phyloP scores from a whole-genome alignment of 2,113 vertebrate genomes.

The Ardeotis arabs region DNA sequence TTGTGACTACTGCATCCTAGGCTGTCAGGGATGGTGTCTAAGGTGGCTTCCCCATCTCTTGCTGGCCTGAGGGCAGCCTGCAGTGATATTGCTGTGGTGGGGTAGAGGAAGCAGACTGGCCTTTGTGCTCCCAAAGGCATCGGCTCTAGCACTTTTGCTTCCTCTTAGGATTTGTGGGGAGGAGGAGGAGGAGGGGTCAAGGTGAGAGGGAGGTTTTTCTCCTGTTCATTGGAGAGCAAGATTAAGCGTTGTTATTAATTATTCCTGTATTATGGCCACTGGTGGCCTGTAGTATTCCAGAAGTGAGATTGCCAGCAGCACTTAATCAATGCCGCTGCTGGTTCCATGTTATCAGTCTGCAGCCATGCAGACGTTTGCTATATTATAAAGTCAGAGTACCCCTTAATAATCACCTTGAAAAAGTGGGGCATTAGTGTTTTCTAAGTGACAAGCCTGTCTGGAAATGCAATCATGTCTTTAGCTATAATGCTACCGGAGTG shows the following conservation, averaged over 20 bases:
- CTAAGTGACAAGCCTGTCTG: constrained; percentile 43
- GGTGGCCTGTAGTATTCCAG: constrained; percentile 37
- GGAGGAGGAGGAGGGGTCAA: background rate
- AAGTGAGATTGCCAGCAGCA: constrained; percentile 42
- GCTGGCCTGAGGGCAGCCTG: no score
- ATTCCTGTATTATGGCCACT: constrained; percentile 26
- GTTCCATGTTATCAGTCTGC: constrained; percentile 52
- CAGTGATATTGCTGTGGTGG: no score
- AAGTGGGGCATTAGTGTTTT: constrained; percentile 60
- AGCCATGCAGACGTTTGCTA: constrained; percentile 35
- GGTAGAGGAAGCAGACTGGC: no score
- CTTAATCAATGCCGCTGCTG: constrained; percentile 45
- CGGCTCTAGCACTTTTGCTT: background rate
- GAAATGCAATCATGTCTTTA: constrained; percentile 21
- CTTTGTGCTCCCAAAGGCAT: no score
- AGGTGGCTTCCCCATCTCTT: no score
- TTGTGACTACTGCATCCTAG: background rate
- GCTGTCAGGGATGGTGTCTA: no score
- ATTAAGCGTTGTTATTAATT: constrained; percentile 60
- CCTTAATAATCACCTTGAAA: constrained; percentile 53
- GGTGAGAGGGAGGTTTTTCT: background rate
- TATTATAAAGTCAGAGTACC: constrained; percentile 51
- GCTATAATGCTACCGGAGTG: background rate
- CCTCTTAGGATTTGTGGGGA: background rate
- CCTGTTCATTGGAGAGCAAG: constrained; percentile 11